These are phyloP conservation scores for Malaclemys terrapin DNA, from an alignment of 2,113 vertebrate species.

Conservation along the genomic window DNA sequence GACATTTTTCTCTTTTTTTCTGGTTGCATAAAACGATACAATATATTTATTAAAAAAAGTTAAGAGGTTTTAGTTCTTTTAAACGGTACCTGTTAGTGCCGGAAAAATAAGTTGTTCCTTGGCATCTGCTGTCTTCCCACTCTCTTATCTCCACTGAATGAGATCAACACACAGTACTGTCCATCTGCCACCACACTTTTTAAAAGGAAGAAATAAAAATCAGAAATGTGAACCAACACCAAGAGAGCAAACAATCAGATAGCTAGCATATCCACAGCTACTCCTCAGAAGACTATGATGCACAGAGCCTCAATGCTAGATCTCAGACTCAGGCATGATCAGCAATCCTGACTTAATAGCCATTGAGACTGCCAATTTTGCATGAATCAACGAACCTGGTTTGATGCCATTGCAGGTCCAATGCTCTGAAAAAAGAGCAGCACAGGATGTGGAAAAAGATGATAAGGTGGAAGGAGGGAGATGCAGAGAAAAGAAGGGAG, in stretches of 20 bases:
- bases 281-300: neutral
- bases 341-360: accelerated
- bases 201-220: neutral
- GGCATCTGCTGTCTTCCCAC: neutral
- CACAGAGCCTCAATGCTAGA: neutral
- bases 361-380: neutral
- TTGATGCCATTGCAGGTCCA: neutral
- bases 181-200: neutral
- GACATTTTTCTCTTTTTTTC: neutral
- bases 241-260: neutral
- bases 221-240: neutral
- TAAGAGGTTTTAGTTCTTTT: neutral
- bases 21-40: neutral
- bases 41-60: neutral
- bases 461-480: neutral
- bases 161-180: neutral
- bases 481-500: neutral
- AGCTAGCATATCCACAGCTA: neutral
- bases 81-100: neutral
- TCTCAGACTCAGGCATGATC: neutral
- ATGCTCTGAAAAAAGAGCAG: accelerated
- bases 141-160: neutral
- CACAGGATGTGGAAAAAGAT: neutral
- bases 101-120: neutral
- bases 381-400: neutral